Conservation (phyloP, 2,797 vertebrate species). For the Ammospiza maritima region DNA sequence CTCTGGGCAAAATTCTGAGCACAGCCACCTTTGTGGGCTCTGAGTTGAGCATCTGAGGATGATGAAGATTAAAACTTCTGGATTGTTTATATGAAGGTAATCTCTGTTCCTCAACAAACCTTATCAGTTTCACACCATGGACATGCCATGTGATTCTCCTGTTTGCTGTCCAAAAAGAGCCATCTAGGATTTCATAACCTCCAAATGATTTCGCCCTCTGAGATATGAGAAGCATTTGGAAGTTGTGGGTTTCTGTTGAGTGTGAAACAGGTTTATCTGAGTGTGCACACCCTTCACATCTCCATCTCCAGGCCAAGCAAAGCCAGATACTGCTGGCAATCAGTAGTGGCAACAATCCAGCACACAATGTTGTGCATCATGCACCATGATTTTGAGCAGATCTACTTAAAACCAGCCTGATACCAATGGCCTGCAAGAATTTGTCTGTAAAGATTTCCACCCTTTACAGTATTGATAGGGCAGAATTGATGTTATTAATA, state of each 20-base stretch:
- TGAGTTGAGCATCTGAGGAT: not conserved
- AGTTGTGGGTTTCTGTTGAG: not conserved
- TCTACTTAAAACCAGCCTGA: not conserved
- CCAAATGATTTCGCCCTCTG: not conserved
- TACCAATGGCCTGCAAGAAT: not conserved
- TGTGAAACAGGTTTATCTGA: not conserved
- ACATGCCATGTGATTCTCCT: rapidly evolving
- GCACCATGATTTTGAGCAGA: not conserved
- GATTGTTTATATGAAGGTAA: not conserved
- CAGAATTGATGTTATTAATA: not conserved
- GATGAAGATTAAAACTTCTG: not conserved
- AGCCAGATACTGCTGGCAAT: not conserved
- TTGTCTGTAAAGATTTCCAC: not conserved
- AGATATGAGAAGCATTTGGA: not conserved
- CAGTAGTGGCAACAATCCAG: not conserved
- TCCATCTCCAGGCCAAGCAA: not conserved
- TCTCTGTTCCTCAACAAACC: not conserved
- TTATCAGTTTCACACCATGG: not conserved
- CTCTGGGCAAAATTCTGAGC: not conserved
- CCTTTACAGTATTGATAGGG: not conserved
- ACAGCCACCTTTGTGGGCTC: not conserved
- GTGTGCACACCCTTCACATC: not conserved
- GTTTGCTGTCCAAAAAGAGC: not conserved
- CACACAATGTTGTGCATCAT: not conserved
- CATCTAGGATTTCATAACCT: not conserved